Evolutionary conservation across 35 echinoderm and acorn worm species (phyloP).

Genomic region (Eucidaris tribuloides): DNA sequence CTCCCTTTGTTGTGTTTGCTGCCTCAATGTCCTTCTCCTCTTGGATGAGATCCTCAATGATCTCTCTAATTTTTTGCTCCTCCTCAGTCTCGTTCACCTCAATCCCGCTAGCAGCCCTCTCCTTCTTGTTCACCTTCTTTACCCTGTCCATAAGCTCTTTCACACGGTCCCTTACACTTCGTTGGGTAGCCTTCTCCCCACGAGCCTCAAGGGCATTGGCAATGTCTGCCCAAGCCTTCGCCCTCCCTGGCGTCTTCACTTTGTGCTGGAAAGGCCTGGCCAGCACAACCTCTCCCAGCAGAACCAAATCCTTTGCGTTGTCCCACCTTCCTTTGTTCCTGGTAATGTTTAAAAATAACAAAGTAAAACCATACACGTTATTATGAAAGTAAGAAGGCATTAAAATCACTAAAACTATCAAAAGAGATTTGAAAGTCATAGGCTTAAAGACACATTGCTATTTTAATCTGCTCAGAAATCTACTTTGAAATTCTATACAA

Average conservation of each 20-base stretch:
- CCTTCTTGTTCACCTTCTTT: not conserved
- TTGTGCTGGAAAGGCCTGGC: not conserved
- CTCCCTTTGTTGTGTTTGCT: not conserved
- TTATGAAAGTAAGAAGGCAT: too few species aligned
- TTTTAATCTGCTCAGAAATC: too few species aligned
- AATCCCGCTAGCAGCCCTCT: conserved; percentile 2
- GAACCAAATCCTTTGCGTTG: not conserved
- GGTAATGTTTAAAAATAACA: too few species aligned
- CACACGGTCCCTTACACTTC: not conserved
- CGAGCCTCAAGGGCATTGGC: not conserved
- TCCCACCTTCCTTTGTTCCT: not conserved
- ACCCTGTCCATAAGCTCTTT: not conserved
- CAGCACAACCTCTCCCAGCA: not conserved
- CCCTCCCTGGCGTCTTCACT: not conserved
- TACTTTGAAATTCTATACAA: too few species aligned
- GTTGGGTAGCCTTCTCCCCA: not conserved
- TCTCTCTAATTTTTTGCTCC: not conserved
- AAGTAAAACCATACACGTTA: too few species aligned
- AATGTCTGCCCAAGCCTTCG: not conserved
- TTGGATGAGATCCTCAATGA: conserved; percentile 12
- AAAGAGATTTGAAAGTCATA: too few species aligned
- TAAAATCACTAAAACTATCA: too few species aligned
- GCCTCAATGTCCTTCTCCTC: conserved; percentile 2
- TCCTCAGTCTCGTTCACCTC: not conserved
- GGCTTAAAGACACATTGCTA: too few species aligned